phyloP scores from a whole-genome alignment of 2,113 vertebrate species.

The Hippocampus comes region DNA sequence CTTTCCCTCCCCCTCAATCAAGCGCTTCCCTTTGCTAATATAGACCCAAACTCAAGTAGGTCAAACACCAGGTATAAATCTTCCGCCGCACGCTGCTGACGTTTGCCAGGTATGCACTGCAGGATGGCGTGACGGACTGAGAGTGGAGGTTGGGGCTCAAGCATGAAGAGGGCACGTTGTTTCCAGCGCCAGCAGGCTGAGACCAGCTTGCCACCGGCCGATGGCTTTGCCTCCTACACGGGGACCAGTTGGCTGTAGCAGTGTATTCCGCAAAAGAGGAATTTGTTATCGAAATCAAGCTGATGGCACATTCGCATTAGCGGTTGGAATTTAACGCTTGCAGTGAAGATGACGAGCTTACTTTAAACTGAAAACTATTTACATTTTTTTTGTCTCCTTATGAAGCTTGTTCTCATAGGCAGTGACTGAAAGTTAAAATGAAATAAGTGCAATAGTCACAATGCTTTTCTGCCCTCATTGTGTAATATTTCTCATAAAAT shows the following conservation, averaged over 20 bases:
- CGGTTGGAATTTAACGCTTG: slow-evolving; percentile 18
- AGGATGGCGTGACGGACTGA: slow-evolving; percentile 79
- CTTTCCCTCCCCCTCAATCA: slow-evolving; percentile 88
- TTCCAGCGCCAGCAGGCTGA: slow-evolving; percentile 71
- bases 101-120: slow-evolving; percentile 83
- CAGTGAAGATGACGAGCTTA: slow-evolving; percentile 21
- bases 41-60: slow-evolving; percentile 95
- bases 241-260: slow-evolving; percentile 84
- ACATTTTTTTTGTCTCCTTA: neutral
- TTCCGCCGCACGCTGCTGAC: slow-evolving; percentile 78
- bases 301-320: slow-evolving; percentile 63
- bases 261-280: slow-evolving; percentile 57
- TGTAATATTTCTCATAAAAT: neutral
- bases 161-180: slow-evolving; percentile 75
- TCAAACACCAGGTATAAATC: slow-evolving; percentile 95
- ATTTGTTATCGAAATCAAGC: slow-evolving; percentile 36
- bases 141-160: slow-evolving; percentile 71
- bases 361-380: neutral
- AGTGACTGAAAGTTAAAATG: slow-evolving; percentile 9
- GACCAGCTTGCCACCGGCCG: slow-evolving; percentile 80
- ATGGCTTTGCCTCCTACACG: slow-evolving; percentile 82
- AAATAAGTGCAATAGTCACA: neutral
- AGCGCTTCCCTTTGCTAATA: slow-evolving; percentile 86
- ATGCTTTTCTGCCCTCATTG: slow-evolving; percentile 9
- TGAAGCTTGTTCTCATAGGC: neutral